Evolutionary conservation across 2,888 invertebrate species (phyloP).

Genomic region (Lymantria dispar): DNA sequence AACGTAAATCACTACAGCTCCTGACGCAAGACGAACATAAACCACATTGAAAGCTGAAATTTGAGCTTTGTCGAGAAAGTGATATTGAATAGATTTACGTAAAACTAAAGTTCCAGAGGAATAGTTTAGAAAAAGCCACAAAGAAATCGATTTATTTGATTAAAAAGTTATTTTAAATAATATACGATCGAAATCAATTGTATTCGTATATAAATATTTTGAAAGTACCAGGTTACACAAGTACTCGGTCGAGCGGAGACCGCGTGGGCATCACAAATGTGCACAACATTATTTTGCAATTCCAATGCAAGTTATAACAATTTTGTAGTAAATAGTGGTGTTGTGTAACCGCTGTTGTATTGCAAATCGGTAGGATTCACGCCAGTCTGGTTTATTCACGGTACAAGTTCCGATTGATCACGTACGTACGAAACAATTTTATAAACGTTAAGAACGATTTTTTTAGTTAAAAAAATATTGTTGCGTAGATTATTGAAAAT

Average conservation of each 20-base stretch:
- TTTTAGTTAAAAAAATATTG: background rate
- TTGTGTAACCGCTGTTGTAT: slow-evolving; percentile 42
- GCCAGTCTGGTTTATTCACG: slow-evolving; percentile 14
- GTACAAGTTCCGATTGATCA: slow-evolving; percentile 14
- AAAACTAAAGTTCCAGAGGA: too few relatives aligned
- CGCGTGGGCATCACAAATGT: slow-evolving; percentile 41
- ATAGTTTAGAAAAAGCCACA: too few relatives aligned
- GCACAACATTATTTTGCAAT: slow-evolving; percentile 42
- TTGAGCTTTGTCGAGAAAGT: too few relatives aligned
- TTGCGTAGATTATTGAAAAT: too few relatives aligned
- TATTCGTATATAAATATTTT: slow-evolving; percentile 27
- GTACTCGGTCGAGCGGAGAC: slow-evolving; percentile 23
- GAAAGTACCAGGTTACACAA: slow-evolving; percentile 30
- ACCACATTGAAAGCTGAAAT: too few relatives aligned
- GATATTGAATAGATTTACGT: too few relatives aligned
- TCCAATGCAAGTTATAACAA: slow-evolving; percentile 41
- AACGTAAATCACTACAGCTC: too few relatives aligned
- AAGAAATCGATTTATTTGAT: too few relatives aligned
- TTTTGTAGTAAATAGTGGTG: slow-evolving; percentile 31
- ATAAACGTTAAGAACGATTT: background rate
- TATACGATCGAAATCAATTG: slow-evolving; percentile 8
- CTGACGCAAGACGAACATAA: too few relatives aligned
- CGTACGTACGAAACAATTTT: slow-evolving; percentile 28
- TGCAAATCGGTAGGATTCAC: slow-evolving; percentile 29
- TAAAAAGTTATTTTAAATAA: slow-evolving; percentile 12